Base-by-base conservation (phyloP, 2,113 vertebrate species). In the Syrmaticus mikado region DNA sequence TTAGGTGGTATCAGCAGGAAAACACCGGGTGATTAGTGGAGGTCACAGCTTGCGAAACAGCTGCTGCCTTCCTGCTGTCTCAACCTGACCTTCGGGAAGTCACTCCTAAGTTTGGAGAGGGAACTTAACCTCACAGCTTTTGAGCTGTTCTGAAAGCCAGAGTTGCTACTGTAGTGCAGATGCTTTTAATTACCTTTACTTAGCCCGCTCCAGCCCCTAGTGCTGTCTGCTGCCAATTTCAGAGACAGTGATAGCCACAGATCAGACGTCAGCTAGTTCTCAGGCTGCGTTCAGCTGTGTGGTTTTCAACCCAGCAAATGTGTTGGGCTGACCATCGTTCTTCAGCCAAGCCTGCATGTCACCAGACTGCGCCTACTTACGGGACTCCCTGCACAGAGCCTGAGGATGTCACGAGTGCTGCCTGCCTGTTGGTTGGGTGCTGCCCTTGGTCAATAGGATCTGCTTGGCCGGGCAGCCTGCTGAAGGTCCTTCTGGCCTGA, bases 251-350 rank as follows among this genome's bases (percentile, higher is more conserved):
- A 18, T 12, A 4, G 0, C 30, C 64, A 6, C 9, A 3, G 61
- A 8, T 66, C 58, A 11, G 48, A 2, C 2, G 52, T 87, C 46
- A n/a, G 32, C 20, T 48, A 67, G 58, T 13, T 45, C 30, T 55
- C 3, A 0, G 9, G 0, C 50, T 28, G 9, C 8, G 4, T 72
- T 82, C 36, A 48, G 43, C 55, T 62, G 20, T 2, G 0, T 0
- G 2, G 2, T 66, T 45, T 66, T 50, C 1, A 2, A 38, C 30
- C 24, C 25, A 46, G 30, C 34, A 10, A 40, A 13, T 0, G 2
- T 6, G 3, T 40, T 0, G 1, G 45, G 45, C 13, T 66, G 30
- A 48, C 52, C 0, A 1, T 76, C n/a, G 43, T n/a, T 52, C 74
- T n/a, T 53, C 58, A 52, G 40, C 15, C 3, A 0, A 19, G 21